Evolutionary conservation across 2,888 invertebrate genomes (phyloP), one percentile per base, ranked within the genome.

Genomic region (Drepana falcataria): DNA sequence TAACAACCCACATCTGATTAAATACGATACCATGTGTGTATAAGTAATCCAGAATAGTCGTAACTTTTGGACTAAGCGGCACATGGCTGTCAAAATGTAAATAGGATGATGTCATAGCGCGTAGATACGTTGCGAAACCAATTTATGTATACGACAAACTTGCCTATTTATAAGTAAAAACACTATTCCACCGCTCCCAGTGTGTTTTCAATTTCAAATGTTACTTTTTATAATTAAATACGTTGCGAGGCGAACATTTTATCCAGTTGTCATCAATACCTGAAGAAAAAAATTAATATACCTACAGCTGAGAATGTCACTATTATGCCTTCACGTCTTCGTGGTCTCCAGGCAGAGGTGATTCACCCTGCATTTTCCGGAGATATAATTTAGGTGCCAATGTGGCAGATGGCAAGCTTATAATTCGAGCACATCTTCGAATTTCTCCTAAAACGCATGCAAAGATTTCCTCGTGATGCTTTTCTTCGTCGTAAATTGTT

Each of bases 71-170:
- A 48, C 2, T 48, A 33, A 35, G n/a, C 49, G 5, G 21, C 49
- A 35, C n/a, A 35, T 9, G 6, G 40, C 35, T 35, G 34, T 52
- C 33, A 41, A 40, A 58, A 21, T 58, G 55, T 49, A 54, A 55
- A 58, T 54, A 35, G 48, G 52, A 53, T 58, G 58, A 55, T 55
- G 54, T 58, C 58, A 58, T 51, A 41, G 47, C 53, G 48, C 48
- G 54, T 51, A 51, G 47, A 40, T 40, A 48, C 40, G 51, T 53
- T 51, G 35, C 37, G 53, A 9, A 49, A 35, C 35, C 49, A 49
- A 49, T 49, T 44, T 44, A 49, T 49, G 35, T 49, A 49, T 49
- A 4, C 35, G 37, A 35, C 35, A 35, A 49, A 44, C 44, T 1
- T 44, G 9, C 6, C 44, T 44, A 44, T 21, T 21, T 21, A 3